Conservation (phyloP, 2,888 invertebrate genomes). For the Philereme transversata region DNA sequence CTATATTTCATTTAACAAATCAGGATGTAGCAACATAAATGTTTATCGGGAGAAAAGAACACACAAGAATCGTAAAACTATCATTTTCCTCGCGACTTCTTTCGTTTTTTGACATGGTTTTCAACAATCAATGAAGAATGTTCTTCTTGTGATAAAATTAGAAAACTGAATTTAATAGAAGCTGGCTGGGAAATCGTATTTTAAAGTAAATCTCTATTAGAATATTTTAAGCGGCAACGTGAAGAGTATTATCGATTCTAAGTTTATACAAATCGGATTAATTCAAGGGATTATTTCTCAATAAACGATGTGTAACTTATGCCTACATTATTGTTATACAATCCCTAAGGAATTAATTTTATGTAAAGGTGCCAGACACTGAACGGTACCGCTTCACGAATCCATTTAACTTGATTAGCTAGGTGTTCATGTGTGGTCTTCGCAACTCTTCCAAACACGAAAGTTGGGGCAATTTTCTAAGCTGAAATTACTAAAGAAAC, state of each 20-base stretch:
- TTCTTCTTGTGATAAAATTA: too few species aligned
- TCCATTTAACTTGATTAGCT: constrained; percentile 38
- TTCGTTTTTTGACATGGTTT: too few species aligned
- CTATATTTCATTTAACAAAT: constrained; percentile 5
- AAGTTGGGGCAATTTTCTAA: constrained; percentile 18
- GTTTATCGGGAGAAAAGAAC: too few species aligned
- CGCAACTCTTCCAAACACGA: constrained; percentile 27
- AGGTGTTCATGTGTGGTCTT: constrained; percentile 23
- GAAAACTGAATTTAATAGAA: too few species aligned
- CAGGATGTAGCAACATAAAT: neutral
- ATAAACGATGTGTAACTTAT: constrained; percentile 11
- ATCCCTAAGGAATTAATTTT: constrained; percentile 13
- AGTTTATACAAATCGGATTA: constrained; percentile 1
- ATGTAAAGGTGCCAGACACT: constrained; percentile 46
- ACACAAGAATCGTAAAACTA: too few species aligned
- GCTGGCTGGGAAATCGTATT: too few species aligned
- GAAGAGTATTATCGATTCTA: too few species aligned
- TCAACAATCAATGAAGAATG: too few species aligned
- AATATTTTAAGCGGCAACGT: too few species aligned
- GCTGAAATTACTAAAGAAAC: too few species aligned
- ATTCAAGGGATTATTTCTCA: constrained; percentile 2
- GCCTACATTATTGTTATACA: constrained; percentile 9
- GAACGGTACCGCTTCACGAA: constrained; percentile 39
- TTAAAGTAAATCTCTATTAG: too few species aligned
- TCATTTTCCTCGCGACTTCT: too few species aligned